Conservation (phyloP, 2,797 vertebrate genomes). For the Catharus ustulatus region DNA sequence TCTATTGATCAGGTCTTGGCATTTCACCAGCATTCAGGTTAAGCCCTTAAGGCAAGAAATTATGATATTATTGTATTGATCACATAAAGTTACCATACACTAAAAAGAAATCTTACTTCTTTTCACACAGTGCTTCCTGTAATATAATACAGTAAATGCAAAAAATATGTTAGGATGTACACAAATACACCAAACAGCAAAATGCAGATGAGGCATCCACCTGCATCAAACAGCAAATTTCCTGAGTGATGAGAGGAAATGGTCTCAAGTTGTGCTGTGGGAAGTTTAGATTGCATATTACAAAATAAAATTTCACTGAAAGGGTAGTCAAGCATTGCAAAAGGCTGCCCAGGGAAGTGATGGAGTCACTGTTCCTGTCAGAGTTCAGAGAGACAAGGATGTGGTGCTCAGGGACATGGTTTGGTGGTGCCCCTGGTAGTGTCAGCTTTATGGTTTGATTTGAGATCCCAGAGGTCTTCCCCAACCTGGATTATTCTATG, state of each 20-base stretch:
- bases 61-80: not conserved
- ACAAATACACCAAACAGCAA: not conserved
- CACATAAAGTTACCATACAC: not conserved
- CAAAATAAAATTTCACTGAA: not conserved
- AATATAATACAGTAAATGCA: not conserved
- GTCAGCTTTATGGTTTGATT: too few species aligned
- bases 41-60: not conserved
- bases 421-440: not conserved
- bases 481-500: not conserved
- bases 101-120: not conserved
- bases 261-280: not conserved
- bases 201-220: not conserved
- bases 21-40: not conserved
- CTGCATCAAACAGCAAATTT: not conserved
- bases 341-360: not conserved
- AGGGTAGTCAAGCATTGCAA: not conserved
- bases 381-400: rapidly evolving
- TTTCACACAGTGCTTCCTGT: not conserved
- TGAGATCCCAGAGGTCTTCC: not conserved
- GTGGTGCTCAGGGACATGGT: not conserved
- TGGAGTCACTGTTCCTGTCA: not conserved
- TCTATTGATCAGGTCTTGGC: not conserved
- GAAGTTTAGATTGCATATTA: not conserved
- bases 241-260: not conserved
- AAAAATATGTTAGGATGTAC: not conserved